Conservation (phyloP, 2,888 invertebrate species). For the Galeruca laticollis region DNA sequence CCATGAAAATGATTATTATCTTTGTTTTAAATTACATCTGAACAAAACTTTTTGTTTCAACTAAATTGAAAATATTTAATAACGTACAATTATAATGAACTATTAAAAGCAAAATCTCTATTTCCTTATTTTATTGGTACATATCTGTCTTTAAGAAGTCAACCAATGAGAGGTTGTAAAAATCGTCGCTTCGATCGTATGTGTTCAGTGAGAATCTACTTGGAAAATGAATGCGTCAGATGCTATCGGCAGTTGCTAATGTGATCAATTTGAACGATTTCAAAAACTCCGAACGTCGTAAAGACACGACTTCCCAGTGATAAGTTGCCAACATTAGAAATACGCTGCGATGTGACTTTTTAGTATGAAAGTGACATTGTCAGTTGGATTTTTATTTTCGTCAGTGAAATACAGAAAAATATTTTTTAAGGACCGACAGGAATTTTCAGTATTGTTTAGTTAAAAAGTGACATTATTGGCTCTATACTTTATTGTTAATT, state of each 20-base stretch:
- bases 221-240: constrained; percentile 50
- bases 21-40: too few species aligned
- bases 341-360: constrained; percentile 18
- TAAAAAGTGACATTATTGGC: too few species aligned
- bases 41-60: too few species aligned
- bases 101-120: neutral
- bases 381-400: too few species aligned
- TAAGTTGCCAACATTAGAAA: constrained; percentile 46
- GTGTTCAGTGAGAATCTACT: neutral
- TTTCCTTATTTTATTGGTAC: neutral
- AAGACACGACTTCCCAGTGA: constrained; percentile 49
- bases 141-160: neutral
- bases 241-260: constrained; percentile 56
- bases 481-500: too few species aligned
- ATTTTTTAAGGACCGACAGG: too few species aligned
- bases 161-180: neutral
- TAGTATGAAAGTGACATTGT: neutral
- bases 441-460: too few species aligned
- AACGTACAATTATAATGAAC: too few species aligned
- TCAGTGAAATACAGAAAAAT: too few species aligned
- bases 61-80: too few species aligned
- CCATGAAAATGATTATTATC: too few species aligned
- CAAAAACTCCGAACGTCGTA: constrained; percentile 50
- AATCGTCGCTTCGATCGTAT: neutral
- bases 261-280: constrained; percentile 56